Percentiles rank a stretch among this genome's conserved stretches.
Evolutionary conservation across 1,140 invertebrate species (phyloP).

Genomic region (Sogatella furcifera): DNA sequence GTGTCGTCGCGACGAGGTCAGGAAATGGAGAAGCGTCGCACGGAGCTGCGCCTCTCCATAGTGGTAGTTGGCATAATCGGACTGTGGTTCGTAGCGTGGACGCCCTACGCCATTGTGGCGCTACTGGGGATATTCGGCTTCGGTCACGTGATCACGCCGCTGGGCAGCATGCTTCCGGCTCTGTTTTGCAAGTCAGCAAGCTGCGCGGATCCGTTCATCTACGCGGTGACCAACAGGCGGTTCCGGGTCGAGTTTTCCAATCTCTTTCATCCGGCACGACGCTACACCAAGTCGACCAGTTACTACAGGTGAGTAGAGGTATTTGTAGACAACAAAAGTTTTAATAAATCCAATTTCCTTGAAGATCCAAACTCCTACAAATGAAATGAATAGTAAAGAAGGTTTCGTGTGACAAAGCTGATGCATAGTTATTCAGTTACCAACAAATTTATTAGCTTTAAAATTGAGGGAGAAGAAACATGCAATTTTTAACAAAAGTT

Average conservation of each 20-base stretch:
- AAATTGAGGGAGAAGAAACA: too few relatives aligned
- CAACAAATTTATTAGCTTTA: too few relatives aligned
- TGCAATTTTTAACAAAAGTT: too few relatives aligned
- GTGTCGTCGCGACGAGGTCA: slow-evolving; percentile 35
- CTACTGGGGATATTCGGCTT: slow-evolving; percentile 56
- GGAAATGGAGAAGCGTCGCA: slow-evolving; percentile 50
- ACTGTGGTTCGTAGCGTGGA: slow-evolving; percentile 65
- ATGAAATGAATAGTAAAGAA: too few relatives aligned
- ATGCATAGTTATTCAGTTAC: too few relatives aligned
- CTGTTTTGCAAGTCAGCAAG: slow-evolving; percentile 62
- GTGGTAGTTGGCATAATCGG: slow-evolving; percentile 52
- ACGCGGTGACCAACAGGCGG: slow-evolving; percentile 57
- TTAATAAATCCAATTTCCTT: too few relatives aligned
- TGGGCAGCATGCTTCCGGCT: slow-evolving; percentile 60
- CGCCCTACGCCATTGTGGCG: slow-evolving; percentile 59
- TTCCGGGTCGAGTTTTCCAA: slow-evolving; percentile 3
- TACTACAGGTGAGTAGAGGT: too few relatives aligned
- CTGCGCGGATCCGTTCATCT: slow-evolving; percentile 63
- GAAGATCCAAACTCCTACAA: too few relatives aligned
- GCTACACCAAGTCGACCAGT: not conserved
- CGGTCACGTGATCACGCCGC: slow-evolving; percentile 47
- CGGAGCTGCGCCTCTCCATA: slow-evolving; percentile 51
- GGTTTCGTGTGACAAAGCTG: too few relatives aligned
- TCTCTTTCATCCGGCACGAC: not conserved
- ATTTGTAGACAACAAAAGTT: too few relatives aligned